Evolutionary conservation across 2,888 invertebrate species (phyloP), one percentile per base, ranked within the genome.

Genomic region (Drosophila kambysellisi): DNA sequence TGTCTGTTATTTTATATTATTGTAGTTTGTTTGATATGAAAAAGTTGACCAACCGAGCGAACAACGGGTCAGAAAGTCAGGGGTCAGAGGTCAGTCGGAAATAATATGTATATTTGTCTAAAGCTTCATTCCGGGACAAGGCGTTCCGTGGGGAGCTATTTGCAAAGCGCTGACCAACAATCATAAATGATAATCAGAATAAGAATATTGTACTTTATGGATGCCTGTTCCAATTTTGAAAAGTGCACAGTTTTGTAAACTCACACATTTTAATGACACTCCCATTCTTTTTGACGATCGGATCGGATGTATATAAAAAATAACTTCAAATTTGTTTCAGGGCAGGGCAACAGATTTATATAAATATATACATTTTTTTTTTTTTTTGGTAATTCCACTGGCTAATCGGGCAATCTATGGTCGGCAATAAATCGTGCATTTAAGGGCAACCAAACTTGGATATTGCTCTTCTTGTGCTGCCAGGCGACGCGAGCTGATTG

Each of bases 1-100:
- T 86, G 81, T 69, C 60, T 60, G 82, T 82, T 85, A 84, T 82
- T 82, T 81, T 82, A 62, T 81, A 84, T 85, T 85, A 84, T 85
- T 82, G 80, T 85, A 77, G 82, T 85, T 85, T 74, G 79, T 71
- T 83, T 81, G 70, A 82, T 82, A 79, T 81, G 20, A 75, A 82
- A 84, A 85, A 84, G 75, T 79, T 83, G 71, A 48, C 60, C 68
- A 66, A 76, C 67, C 59, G 51, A 25, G 68, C 39, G 51, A 15
- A 25, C 12, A 35, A 20, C 41, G 25, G 58, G 51, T 20, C 39
- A 4, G 52, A 57, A 65, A 70, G 67, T 77, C 85, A 70, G 73
- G 61, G 74, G 75, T 75, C 59, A 70, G 73, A 63, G 74, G 75
- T 75, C 59, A 63, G 56, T 56, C 48, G 30, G 3, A 50, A 32